Percentiles rank a stretch among this genome's conserved stretches.
Evolutionary conservation across 2,888 invertebrate species (phyloP).

Genomic region (Aphrophora alni): DNA sequence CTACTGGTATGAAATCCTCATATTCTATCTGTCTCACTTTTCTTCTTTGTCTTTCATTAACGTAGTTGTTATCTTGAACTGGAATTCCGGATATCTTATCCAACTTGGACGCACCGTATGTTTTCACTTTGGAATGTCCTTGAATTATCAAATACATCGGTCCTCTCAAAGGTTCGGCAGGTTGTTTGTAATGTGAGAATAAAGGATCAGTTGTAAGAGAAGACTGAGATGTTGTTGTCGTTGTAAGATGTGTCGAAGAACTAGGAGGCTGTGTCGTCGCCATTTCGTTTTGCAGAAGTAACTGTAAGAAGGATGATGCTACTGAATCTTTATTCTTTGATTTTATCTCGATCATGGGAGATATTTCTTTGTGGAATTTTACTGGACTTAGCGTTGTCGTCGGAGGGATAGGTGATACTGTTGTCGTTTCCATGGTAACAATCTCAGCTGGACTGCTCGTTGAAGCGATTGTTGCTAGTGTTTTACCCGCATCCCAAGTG

Average conservation of each 20-base stretch:
- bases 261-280: constrained; percentile 42
- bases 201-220: constrained; percentile 66
- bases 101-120: constrained; percentile 66
- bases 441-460: constrained; percentile 30
- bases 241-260: constrained; percentile 38
- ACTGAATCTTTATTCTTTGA: constrained; percentile 10
- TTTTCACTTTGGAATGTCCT: constrained; percentile 86
- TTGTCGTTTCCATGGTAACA: constrained; percentile 38
- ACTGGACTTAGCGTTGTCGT: constrained; percentile 28
- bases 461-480: constrained; percentile 16
- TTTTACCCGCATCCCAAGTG: not conserved
- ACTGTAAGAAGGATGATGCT: constrained; percentile 25
- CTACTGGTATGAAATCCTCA: constrained; percentile 60
- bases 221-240: constrained; percentile 51
- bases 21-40: constrained; percentile 57
- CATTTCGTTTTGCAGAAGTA: constrained; percentile 38
- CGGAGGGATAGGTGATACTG: constrained; percentile 30
- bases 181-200: constrained; percentile 68
- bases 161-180: constrained; percentile 63
- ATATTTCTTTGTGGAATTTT: not conserved
- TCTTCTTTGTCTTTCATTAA: constrained; percentile 53
- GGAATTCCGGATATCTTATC: constrained; percentile 58
- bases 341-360: constrained; percentile 28
- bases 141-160: constrained; percentile 82
- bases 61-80: constrained; percentile 62